Base-by-base conservation (phyloP, 2,888 invertebrate genomes). In the Microctonus aethiopoides region DNA sequence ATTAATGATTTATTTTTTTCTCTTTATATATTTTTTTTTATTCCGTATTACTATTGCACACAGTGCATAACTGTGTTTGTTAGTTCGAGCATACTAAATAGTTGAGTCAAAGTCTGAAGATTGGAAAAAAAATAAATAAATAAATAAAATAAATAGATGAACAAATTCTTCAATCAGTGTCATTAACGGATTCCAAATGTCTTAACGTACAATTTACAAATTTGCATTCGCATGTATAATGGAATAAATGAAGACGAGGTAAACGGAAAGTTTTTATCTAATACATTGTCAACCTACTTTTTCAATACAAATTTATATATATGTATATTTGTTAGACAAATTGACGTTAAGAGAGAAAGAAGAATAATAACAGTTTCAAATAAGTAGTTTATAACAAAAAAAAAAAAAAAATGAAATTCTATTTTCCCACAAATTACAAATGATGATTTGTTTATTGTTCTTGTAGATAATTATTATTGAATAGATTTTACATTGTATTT, bases 391-490 rank as follows among this genome's bases (percentile, higher is more conserved):
- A 7, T 16, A 1, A 16, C 16, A n/a, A 3, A 16, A 7, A 46
- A 16, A 46, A n/a, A 39, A 11, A 46, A 16, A 46, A 16, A 46
- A 46, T 6, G 4, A n/a, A 46, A 46, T 46, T 46, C 16, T 29
- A 5, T 29, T 16, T 22, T 26, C 26, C 11, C 13, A 26, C 56
- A 56, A 29, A 26, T 29, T 6, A 13, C n/a, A 56, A 54, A 29
- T 29, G 10, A 56, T 56, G 24, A 56, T n/a, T n/a, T n/a, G n/a
- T n/a, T n/a, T n/a, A n/a, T 56, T 24, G n/a, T 56, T 56, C 29
- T 7, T 26, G n/a, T 9, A 56, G 56, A 56, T 29, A 56, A 56
- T 56, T 56, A 46, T 56, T 29, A 29, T 26, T 56, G 26, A 56
- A 56, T 56, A 56, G 29, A n/a, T 29, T 11, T 13, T 56, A 11